These are phyloP conservation scores for Lasioglossum figueresi DNA, from an alignment of 2,888 invertebrate genomes.

Conservation along the genomic window DNA sequence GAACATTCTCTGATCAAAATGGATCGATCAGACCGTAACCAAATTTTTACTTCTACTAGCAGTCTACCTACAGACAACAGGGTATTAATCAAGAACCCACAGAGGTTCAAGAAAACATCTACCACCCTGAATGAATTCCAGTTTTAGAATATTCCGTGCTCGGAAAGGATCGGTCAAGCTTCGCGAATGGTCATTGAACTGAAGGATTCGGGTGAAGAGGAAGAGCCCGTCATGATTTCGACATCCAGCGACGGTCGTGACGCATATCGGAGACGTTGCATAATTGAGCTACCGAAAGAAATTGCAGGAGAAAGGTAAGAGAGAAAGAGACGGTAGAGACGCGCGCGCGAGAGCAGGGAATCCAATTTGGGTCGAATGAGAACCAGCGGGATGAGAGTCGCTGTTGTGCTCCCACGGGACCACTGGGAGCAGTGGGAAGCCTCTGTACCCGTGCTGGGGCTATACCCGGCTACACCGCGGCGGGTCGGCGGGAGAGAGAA, in stretches of 20 bases:
- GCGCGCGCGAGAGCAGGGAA: slow-evolving; percentile 54
- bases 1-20: no score
- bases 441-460: slow-evolving; percentile 80
- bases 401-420: slow-evolving; percentile 78
- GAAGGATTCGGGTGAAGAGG: neutral
- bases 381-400: slow-evolving; percentile 78
- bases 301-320: neutral
- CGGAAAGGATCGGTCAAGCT: neutral
- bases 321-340: neutral
- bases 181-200: neutral
- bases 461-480: slow-evolving; percentile 73
- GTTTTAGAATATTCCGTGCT: neutral
- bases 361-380: slow-evolving; percentile 78
- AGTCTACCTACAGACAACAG: no score
- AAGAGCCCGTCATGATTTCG: neutral
- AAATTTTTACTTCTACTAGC: no score
- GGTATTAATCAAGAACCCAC: neutral
- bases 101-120: neutral
- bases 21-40: no score
- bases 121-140: neutral
- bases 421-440: slow-evolving; percentile 81
- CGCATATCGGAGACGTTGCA: slow-evolving; percentile 17
- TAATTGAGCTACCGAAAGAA: slow-evolving; percentile 37
- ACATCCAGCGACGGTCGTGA: neutral
- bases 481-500: slow-evolving; percentile 5